Evolutionary conservation across 2,113 vertebrate species (phyloP).

Genomic region (Phylloscopus whistleri): DNA sequence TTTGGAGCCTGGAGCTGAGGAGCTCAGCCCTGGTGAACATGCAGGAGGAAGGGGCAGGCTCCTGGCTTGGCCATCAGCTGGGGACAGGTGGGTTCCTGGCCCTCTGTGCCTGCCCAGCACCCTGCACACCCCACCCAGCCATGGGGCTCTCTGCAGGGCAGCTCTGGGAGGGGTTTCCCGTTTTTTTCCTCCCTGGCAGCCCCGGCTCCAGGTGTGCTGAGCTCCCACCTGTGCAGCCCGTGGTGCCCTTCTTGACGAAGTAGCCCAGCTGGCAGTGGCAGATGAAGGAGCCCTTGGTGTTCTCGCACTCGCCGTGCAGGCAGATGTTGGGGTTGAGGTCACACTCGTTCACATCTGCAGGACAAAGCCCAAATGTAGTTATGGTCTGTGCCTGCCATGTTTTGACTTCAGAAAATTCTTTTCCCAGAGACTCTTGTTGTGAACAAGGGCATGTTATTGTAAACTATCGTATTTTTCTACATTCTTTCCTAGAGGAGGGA

Average conservation of each 20-base stretch:
- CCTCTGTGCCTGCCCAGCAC: not conserved
- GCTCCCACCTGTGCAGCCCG: slow-evolving; percentile 85
- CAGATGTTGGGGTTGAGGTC: slow-evolving; percentile 92
- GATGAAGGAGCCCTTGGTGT: slow-evolving; percentile 93
- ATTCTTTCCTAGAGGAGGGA: too few relatives aligned
- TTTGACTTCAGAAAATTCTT: too few relatives aligned
- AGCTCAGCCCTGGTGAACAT: too few relatives aligned
- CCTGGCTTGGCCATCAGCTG: not conserved
- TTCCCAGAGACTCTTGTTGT: too few relatives aligned
- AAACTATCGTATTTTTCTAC: too few relatives aligned
- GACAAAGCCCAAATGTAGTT: too few relatives aligned
- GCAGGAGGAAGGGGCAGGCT: not conserved
- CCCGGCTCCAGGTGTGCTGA: not conserved
- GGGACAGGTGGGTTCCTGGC: not conserved
- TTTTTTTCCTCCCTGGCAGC: not conserved
- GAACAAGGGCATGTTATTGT: too few relatives aligned
- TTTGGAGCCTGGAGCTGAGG: not conserved
- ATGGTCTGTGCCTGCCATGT: too few relatives aligned
- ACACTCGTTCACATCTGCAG: slow-evolving; percentile 89
- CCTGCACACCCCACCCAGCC: not conserved
- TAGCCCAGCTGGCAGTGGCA: slow-evolving; percentile 91
- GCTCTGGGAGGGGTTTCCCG: not conserved
- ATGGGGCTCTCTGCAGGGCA: not conserved
- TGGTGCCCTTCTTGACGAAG: slow-evolving; percentile 87
- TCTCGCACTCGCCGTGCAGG: slow-evolving; percentile 89